Evolutionary conservation across 1,140 invertebrate genomes (phyloP).

Genomic region (Heliothis virescens): DNA sequence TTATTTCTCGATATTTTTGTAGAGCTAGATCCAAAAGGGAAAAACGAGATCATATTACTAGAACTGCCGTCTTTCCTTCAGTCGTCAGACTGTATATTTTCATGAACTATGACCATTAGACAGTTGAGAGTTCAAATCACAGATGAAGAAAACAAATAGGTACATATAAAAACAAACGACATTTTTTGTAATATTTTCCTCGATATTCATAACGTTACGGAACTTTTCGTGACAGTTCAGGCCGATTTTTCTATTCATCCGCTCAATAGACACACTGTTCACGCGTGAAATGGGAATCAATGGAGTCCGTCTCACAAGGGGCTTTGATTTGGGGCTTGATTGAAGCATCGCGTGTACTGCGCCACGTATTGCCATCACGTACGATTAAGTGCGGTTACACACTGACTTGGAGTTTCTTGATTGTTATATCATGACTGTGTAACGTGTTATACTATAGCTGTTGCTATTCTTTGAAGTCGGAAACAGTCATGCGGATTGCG

Average conservation of each 20-base stretch:
- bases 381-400: neutral
- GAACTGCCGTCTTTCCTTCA: too few species aligned
- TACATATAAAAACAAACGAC: too few species aligned
- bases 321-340: neutral
- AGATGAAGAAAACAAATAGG: too few species aligned
- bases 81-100: too few species aligned
- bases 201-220: too few species aligned
- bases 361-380: neutral
- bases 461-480: neutral
- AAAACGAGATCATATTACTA: too few species aligned
- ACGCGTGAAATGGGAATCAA: neutral
- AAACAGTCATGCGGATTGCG: neutral
- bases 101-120: too few species aligned
- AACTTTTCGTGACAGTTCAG: too few species aligned
- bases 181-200: too few species aligned
- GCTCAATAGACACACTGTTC: neutral
- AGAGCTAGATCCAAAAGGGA: too few species aligned
- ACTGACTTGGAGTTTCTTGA: neutral
- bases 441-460: neutral
- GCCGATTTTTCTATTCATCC: neutral
- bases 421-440: neutral
- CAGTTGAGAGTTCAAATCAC: too few species aligned
- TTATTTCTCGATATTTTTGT: too few species aligned
- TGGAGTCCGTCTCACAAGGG: neutral
- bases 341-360: slow-evolving; percentile 5